phyloP scores from a whole-genome alignment of 1,140 invertebrate species.

The Halesus radiatus region DNA sequence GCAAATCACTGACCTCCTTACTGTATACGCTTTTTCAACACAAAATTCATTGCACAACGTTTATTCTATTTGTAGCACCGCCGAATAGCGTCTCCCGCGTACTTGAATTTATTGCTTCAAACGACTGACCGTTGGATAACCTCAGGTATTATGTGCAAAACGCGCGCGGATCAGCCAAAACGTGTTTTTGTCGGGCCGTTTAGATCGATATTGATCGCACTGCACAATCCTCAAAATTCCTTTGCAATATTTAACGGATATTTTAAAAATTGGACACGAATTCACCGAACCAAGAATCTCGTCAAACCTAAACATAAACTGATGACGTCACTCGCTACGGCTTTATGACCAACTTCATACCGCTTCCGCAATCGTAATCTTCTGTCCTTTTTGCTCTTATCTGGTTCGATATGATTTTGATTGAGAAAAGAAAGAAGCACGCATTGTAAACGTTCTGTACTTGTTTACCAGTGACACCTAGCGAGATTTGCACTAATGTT shows the following conservation, averaged over 20 bases:
- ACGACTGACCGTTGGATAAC: conserved; percentile 41
- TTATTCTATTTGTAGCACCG: conserved; percentile 66
- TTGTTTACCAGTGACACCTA: not conserved
- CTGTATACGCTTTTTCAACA: conserved; percentile 58
- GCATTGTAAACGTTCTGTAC: not conserved
- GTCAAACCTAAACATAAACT: conserved; percentile 65
- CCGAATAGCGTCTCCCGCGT: conserved; percentile 48
- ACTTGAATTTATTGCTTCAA: not conserved
- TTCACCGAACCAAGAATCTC: conserved; percentile 8
- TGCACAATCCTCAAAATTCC: not conserved
- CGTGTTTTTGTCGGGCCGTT: conserved; percentile 60
- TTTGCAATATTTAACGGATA: conserved; percentile 33
- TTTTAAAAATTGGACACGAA: conserved; percentile 17
- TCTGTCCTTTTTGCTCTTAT: conserved; percentile 30
- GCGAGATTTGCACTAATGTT: not conserved
- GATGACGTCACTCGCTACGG: conserved; percentile 62
- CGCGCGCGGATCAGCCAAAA: conserved; percentile 53
- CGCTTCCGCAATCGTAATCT: too few relatives aligned
- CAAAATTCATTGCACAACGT: conserved; percentile 67
- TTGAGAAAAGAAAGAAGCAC: not conserved
- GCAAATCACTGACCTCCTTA: conserved; percentile 60
- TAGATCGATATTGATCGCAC: conserved; percentile 38
- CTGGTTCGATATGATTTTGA: not conserved
- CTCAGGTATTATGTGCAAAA: conserved; percentile 7
- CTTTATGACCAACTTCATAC: conserved; percentile 1